Percentiles rank a stretch among this genome's conserved stretches.
phyloP scores from a whole-genome alignment of 2,113 vertebrate genomes.

The Rallus limicola region DNA sequence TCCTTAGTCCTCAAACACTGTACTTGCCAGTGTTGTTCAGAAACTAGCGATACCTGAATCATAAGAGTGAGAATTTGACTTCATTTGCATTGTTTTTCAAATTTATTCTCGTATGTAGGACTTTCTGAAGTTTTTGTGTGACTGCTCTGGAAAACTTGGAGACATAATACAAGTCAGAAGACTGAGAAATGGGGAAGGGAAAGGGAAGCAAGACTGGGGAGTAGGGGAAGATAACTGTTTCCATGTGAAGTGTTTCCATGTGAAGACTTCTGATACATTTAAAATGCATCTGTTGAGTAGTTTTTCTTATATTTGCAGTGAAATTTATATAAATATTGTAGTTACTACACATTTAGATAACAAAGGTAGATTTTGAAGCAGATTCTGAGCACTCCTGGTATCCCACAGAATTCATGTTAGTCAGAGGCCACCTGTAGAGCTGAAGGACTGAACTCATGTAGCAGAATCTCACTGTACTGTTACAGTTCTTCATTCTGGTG shows the following conservation, averaged over 20 bases:
- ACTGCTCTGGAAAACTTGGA: not conserved
- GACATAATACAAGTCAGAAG: not conserved
- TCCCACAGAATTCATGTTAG: not conserved
- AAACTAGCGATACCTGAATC: not conserved
- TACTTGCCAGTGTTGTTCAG: not conserved
- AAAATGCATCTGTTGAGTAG: not conserved
- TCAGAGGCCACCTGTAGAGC: not conserved
- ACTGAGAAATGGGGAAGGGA: not conserved
- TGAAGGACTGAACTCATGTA: not conserved
- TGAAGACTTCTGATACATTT: not conserved
- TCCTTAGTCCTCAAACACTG: not conserved
- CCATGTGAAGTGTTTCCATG: accelerated
- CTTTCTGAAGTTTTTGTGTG: not conserved
- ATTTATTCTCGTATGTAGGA: not conserved
- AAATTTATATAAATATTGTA: not conserved
- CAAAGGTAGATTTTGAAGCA: not conserved
- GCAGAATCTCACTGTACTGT: not conserved
- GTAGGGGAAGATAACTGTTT: not conserved
- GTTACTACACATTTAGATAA: not conserved
- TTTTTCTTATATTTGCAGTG: not conserved
- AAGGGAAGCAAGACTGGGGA: not conserved
- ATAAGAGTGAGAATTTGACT: not conserved
- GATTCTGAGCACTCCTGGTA: not conserved
- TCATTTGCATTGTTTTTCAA: not conserved
- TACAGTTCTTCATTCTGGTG: not conserved